These are phyloP conservation scores for Ptychadena robeensis DNA, from an alignment of 2,797 vertebrate species.

Conservation along the genomic window DNA sequence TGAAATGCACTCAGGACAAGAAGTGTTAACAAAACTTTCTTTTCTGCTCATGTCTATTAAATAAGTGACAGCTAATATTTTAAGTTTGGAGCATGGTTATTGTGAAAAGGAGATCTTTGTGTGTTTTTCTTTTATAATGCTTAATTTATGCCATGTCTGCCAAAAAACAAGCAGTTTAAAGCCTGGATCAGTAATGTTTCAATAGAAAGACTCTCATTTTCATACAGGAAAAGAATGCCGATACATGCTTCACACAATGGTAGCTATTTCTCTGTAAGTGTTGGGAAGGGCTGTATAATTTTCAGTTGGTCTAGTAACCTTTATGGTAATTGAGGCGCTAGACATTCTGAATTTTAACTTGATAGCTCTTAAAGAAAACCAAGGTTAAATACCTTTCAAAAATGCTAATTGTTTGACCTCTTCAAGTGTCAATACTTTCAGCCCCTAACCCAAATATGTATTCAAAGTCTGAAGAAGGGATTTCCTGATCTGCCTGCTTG, in stretches of 20 bases:
- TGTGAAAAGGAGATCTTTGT: constrained; percentile 75
- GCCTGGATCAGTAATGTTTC: neutral
- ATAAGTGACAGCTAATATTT: constrained; percentile 78
- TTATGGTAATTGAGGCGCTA: constrained; percentile 1
- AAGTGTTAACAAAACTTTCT: constrained; percentile 74
- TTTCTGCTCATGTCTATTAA: constrained; percentile 76
- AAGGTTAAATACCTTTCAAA: neutral
- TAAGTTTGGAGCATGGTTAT: constrained; percentile 77
- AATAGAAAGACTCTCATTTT: constrained; percentile 18
- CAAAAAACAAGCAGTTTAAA: constrained; percentile 42
- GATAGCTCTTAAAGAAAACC: neutral
- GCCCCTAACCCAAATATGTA: too few relatives aligned
- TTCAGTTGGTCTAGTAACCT: neutral
- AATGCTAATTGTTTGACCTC: too few relatives aligned
- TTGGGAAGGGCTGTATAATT: neutral
- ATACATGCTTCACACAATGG: constrained; percentile 14
- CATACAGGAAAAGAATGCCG: constrained; percentile 15
- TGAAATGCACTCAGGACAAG: constrained; percentile 74
- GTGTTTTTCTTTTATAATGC: constrained; percentile 55
- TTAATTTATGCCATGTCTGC: constrained; percentile 50
- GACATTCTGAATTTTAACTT: neutral
- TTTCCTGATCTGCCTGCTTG: too few relatives aligned
- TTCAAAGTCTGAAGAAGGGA: too few relatives aligned
- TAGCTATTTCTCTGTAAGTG: neutral
- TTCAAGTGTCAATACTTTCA: too few relatives aligned